Percentiles rank a stretch among this genome's conserved stretches.
phyloP scores from a whole-genome alignment of 2,888 invertebrate species.

The Disparrhopalites patrizii region DNA sequence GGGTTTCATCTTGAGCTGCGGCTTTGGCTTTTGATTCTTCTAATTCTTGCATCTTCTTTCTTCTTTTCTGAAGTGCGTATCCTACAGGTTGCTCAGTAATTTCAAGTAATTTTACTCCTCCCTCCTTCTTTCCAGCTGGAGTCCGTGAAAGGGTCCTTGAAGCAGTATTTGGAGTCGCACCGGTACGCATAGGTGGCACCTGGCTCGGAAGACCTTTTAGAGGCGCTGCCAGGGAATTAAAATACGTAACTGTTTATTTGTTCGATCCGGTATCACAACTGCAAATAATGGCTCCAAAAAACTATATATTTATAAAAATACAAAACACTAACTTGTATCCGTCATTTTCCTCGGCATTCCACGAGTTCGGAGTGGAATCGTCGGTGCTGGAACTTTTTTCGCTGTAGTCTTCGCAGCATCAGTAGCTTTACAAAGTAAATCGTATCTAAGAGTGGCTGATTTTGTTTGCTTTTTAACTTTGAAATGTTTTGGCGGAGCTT shows the following conservation, averaged over 20 bases:
- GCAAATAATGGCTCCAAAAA: neutral
- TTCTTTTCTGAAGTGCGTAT: conserved; percentile 77
- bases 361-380: conserved; percentile 78
- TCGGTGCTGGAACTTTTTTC: conserved; percentile 81
- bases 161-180: conserved; percentile 54
- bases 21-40: conserved; percentile 52
- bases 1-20: conserved; percentile 49
- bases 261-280: neutral
- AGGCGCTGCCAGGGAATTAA: conserved; percentile 62
- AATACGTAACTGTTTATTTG: neutral
- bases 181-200: conserved; percentile 62
- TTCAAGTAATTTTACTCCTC: conserved; percentile 90
- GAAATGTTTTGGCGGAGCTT: conserved; percentile 28
- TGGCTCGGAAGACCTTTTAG: conserved; percentile 86
- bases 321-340: conserved; percentile 70
- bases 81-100: conserved; percentile 88
- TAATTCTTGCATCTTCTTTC: conserved; percentile 66
- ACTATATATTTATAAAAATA: neutral
- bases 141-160: conserved; percentile 60
- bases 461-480: conserved; percentile 70
- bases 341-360: conserved; percentile 96
- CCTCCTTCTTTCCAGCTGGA: conserved; percentile 71
- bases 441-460: conserved; percentile 82
- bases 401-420: conserved; percentile 73
- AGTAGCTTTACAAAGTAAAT: conserved; percentile 83